Conservation (phyloP, 23 tunicate species). For the Diplosoma virens region DNA sequence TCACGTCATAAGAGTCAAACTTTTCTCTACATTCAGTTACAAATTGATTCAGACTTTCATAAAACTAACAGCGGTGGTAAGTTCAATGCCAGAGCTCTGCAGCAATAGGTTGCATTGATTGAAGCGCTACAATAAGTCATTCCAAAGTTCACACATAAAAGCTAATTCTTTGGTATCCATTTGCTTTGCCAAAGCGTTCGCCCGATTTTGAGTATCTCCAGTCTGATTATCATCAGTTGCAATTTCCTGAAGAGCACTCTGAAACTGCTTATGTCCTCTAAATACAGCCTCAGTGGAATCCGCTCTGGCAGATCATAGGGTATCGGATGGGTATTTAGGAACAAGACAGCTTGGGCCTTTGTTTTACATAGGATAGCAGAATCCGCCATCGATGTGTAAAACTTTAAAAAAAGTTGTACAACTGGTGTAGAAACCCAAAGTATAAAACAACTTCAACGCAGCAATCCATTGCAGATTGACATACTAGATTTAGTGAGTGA, state of each 20-base stretch:
- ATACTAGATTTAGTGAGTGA: no score
- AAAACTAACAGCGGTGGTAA: neutral
- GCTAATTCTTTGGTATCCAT: neutral
- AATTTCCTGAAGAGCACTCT: no score
- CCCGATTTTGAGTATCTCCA: neutral
- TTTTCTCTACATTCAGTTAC: constrained; percentile 13
- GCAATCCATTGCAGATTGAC: no score
- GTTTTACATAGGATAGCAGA: neutral
- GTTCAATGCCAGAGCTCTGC: neutral
- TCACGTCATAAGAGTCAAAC: no score
- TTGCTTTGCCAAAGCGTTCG: neutral
- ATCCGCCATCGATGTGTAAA: neutral
- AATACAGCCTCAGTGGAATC: neutral
- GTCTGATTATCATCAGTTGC: no score
- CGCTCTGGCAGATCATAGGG: neutral
- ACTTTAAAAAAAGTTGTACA: no score
- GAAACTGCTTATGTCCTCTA: neutral
- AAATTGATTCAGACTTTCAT: constrained; percentile 10
- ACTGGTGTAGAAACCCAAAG: neutral
- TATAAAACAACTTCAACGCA: neutral
- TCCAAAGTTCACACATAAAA: neutral
- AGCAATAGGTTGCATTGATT: no score
- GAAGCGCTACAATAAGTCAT: no score
- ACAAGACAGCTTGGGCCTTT: no score
- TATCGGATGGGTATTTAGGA: neutral